These are phyloP conservation scores for Drosophila littoralis DNA, from an alignment of 1,140 invertebrate genomes.

Conservation along the genomic window DNA sequence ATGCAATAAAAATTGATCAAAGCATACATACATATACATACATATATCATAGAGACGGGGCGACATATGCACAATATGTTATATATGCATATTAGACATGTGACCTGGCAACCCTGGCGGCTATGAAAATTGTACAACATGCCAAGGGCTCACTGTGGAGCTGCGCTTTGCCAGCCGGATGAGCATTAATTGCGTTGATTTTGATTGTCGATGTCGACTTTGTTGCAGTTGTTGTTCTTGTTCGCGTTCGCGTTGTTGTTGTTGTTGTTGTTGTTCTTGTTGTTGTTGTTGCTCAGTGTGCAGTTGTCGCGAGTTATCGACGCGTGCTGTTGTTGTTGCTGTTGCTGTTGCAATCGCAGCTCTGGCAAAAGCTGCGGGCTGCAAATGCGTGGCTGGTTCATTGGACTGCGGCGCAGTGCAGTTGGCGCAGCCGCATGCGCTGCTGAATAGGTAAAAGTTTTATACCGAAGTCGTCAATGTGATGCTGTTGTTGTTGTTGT, in stretches of 20 bases:
- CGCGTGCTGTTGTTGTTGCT: constrained; percentile 56
- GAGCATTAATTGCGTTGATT: constrained; percentile 82
- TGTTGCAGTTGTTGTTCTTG: constrained; percentile 46
- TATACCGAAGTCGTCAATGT: constrained; percentile 64
- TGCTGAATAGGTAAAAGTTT: constrained; percentile 77
- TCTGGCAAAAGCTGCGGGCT: constrained; percentile 72
- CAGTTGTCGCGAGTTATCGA: constrained; percentile 56
- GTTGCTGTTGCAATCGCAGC: constrained; percentile 61
- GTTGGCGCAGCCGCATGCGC: constrained; percentile 59
- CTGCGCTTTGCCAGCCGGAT: constrained; percentile 62
- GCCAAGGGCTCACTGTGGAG: constrained; percentile 27
- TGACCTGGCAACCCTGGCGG: constrained; percentile 22
- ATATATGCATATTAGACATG: constrained; percentile 9
- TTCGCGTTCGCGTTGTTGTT: constrained; percentile 12
- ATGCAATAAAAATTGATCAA: constrained; percentile 64
- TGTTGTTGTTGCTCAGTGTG: constrained; percentile 23
- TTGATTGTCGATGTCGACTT: constrained; percentile 61
- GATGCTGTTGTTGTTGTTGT: constrained; percentile 34
- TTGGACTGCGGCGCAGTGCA: constrained; percentile 60
- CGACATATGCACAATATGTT: neutral
- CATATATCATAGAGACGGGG: constrained; percentile 5
- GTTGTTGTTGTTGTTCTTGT: constrained; percentile 28
- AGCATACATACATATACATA: constrained; percentile 2
- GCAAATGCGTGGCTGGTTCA: constrained; percentile 67
- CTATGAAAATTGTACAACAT: constrained; percentile 23